phyloP scores from a whole-genome alignment of 2,888 invertebrate genomes.

The Caenorhabditis japonica region DNA sequence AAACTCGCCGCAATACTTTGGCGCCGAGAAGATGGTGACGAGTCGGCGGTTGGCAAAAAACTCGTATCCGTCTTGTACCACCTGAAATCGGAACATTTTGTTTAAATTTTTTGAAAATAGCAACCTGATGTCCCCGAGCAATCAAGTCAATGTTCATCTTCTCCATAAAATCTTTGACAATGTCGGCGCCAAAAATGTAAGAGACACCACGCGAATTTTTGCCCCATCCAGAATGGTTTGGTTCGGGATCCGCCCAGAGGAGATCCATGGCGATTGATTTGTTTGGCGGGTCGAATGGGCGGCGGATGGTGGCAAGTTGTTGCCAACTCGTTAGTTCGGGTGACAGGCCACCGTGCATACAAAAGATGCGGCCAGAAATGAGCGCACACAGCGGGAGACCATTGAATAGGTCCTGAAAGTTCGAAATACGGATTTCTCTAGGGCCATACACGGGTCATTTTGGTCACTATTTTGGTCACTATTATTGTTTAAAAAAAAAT shows the following conservation, averaged over 20 bases:
- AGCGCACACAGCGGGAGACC: constrained; percentile 59
- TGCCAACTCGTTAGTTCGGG: constrained; percentile 53
- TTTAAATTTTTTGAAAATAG: background rate
- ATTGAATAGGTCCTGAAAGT: constrained; percentile 62
- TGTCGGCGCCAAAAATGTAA: constrained; percentile 62
- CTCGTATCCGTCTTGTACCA: constrained; percentile 61
- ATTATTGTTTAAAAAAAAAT: too few relatives aligned
- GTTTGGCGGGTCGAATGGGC: constrained; percentile 61
- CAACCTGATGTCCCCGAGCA: constrained; percentile 55
- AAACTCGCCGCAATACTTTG: constrained; percentile 64
- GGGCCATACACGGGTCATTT: background rate
- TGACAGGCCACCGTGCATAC: constrained; percentile 64
- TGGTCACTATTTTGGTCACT: background rate
- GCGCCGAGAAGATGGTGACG: constrained; percentile 61
- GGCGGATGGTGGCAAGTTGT: constrained; percentile 51
- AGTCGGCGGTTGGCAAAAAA: constrained; percentile 52
- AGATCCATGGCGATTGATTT: constrained; percentile 59
- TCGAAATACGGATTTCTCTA: background rate
- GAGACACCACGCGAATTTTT: constrained; percentile 62
- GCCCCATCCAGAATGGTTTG: constrained; percentile 52
- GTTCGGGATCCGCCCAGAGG: constrained; percentile 65
- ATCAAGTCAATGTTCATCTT: constrained; percentile 66
- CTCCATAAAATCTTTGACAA: constrained; percentile 59
- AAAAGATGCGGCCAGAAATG: constrained; percentile 62
- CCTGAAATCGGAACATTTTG: too few relatives aligned